Conservation (phyloP, 1,140 invertebrate species). For the Telenomus remus region DNA sequence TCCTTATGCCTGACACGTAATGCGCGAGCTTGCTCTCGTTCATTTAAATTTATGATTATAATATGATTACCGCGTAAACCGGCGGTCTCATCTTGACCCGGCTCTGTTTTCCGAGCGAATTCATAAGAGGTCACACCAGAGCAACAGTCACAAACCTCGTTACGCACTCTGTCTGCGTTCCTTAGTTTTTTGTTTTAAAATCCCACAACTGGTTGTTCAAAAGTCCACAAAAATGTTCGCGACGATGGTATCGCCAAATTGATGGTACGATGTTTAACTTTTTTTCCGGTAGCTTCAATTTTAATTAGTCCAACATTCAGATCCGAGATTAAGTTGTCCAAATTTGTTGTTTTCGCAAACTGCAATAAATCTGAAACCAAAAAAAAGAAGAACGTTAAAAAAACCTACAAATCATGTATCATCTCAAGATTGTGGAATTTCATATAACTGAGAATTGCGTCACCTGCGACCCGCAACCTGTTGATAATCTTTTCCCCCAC, state of each 20-base stretch:
- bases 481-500: slow-evolving; percentile 1
- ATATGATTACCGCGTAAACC: slow-evolving; percentile 54
- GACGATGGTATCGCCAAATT: slow-evolving; percentile 29
- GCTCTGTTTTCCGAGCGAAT: slow-evolving; percentile 30
- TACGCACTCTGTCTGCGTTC: slow-evolving; percentile 44
- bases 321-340: not conserved
- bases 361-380: no score
- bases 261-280: not conserved
- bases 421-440: no score
- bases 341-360: not conserved
- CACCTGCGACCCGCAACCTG: not conserved
- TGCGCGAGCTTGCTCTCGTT: slow-evolving; percentile 57
- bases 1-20: slow-evolving; percentile 60
- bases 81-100: slow-evolving; percentile 3
- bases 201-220: not conserved
- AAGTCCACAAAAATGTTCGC: slow-evolving; percentile 24
- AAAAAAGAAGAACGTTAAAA: no score
- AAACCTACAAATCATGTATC: no score
- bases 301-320: not conserved
- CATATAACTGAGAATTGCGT: not conserved
- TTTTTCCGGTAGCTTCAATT: no score
- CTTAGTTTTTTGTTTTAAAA: slow-evolving; percentile 13
- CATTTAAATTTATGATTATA: slow-evolving; percentile 62
- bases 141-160: slow-evolving; percentile 47
- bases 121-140: slow-evolving; percentile 28